These are phyloP conservation scores for Saccopteryx leptura DNA, from an alignment of 2,113 vertebrate genomes.

Conservation along the genomic window DNA sequence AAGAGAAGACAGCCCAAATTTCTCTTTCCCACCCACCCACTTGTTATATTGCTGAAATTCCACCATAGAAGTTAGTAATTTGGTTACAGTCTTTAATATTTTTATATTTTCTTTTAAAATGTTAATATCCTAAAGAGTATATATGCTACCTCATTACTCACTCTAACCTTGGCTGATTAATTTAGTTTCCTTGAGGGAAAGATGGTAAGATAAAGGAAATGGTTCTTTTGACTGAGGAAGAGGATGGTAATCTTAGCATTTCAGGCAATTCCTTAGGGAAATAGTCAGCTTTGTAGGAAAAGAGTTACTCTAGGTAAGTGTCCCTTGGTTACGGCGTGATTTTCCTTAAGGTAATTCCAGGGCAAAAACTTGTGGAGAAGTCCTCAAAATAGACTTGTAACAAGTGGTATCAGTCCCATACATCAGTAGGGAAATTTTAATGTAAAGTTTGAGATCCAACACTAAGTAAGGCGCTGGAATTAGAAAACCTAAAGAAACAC, in stretches of 20 bases:
- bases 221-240: background rate
- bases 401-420: background rate
- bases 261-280: background rate
- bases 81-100: background rate
- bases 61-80: background rate
- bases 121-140: background rate
- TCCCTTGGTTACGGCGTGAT: background rate
- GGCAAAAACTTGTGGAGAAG: background rate
- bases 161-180: background rate
- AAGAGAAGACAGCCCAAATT: background rate
- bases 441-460: background rate
- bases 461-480: background rate
- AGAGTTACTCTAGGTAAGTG: background rate
- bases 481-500: background rate
- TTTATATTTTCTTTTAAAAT: background rate
- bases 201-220: constrained; percentile 8
- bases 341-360: background rate
- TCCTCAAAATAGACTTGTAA: background rate
- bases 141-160: background rate
- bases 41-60: background rate
- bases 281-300: background rate
- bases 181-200: background rate
- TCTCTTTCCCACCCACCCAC: background rate
- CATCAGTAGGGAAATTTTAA: background rate
- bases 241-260: background rate